These are phyloP conservation scores for Harpagoxenus sublaevis DNA, from an alignment of 2,888 invertebrate genomes.

Conservation along the genomic window DNA sequence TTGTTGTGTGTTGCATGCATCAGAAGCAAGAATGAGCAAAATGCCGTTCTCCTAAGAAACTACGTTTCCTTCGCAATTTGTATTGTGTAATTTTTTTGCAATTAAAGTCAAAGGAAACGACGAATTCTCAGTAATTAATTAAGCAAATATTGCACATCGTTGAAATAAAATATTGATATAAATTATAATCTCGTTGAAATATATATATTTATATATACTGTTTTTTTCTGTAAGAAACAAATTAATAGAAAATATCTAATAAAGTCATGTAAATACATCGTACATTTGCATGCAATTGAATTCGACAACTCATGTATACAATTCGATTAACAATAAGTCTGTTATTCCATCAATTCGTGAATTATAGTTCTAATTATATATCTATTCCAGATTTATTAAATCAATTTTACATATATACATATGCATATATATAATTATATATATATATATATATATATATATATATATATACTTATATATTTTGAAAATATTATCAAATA, in stretches of 20 bases:
- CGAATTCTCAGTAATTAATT: slow-evolving; percentile 19
- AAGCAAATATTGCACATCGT: background rate
- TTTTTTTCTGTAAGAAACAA: background rate
- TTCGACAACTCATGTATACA: background rate
- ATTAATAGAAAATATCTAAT: background rate
- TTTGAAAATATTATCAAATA: background rate
- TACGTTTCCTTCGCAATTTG: background rate
- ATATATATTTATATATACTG: background rate
- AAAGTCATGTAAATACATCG: background rate
- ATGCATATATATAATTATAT: too few species aligned
- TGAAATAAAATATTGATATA: background rate
- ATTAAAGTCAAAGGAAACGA: background rate
- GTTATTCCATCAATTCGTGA: background rate
- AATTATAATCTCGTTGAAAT: background rate
- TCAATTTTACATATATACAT: background rate
- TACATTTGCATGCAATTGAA: background rate
- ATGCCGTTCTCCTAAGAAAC: background rate
- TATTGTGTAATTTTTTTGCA: slow-evolving; percentile 2
- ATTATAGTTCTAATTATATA: background rate
- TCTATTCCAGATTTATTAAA: background rate
- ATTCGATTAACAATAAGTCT: background rate
- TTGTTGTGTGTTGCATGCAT: background rate
- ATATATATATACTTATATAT: background rate
- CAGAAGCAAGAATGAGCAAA: background rate
- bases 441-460: background rate